phyloP scores from a whole-genome alignment of 2,888 invertebrate species.

The Nephrotoma flavescens region DNA sequence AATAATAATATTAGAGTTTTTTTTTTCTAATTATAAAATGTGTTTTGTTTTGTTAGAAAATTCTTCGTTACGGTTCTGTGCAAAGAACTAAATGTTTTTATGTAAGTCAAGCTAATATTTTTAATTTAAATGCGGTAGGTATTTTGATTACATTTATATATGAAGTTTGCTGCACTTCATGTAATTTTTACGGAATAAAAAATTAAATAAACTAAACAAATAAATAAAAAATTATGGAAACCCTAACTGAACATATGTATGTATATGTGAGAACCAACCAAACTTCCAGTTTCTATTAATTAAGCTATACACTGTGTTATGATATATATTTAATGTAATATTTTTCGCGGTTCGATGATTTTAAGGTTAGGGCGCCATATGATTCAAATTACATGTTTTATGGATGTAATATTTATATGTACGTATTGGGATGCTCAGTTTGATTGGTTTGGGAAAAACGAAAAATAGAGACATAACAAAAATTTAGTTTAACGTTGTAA shows the following conservation, averaged over 20 bases:
- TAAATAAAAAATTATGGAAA: no score
- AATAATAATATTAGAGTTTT: not conserved
- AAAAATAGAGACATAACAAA: not conserved
- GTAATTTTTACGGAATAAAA: no score
- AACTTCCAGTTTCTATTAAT: not conserved
- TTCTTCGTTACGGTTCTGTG: not conserved
- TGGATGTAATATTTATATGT: not conserved
- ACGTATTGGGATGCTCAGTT: not conserved
- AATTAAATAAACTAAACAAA: no score
- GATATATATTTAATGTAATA: not conserved
- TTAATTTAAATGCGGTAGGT: no score
- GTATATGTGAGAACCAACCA: not conserved
- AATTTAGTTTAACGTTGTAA: not conserved
- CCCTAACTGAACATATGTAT: no score
- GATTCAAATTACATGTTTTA: not conserved
- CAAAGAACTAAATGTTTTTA: not conserved
- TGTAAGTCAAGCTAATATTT: no score
- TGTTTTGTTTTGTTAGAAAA: not conserved
- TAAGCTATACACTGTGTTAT: not conserved
- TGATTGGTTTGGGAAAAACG: not conserved
- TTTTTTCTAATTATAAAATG: not conserved
- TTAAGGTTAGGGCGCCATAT: not conserved
- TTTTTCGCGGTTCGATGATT: not conserved
- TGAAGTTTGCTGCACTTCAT: no score
- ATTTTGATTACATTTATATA: no score